Conservation (phyloP, 92 coral and sea anemone species). For the Palythoa caribaeorum region DNA sequence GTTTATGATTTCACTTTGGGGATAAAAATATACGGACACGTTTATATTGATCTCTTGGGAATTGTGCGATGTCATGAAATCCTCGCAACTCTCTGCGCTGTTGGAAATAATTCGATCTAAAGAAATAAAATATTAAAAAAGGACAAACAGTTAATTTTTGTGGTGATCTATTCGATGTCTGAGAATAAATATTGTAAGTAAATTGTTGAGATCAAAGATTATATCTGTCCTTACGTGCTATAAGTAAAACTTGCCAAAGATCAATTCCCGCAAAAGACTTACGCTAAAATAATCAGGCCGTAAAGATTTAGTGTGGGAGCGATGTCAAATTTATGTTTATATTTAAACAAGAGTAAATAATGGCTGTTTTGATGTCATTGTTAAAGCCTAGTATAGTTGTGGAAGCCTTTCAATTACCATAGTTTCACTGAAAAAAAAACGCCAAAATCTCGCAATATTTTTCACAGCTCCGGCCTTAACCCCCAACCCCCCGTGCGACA, state of each 20-base stretch:
- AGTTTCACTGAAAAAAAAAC: conserved; percentile 20
- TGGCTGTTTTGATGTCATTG: conserved; percentile 27
- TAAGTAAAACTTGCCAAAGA: conserved; percentile 21
- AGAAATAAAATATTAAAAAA: conserved; percentile 50
- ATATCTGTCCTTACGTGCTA: conserved; percentile 23
- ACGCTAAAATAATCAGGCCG: conserved; percentile 15
- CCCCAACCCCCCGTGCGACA: conserved; percentile 37
- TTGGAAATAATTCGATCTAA: conserved; percentile 44
- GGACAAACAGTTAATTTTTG: conserved; percentile 51
- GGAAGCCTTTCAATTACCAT: conserved; percentile 38
- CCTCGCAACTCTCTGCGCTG: conserved; percentile 17
- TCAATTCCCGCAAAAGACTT: conserved; percentile 21
- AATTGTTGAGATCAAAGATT: conserved; percentile 47
- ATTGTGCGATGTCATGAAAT: conserved; percentile 37
- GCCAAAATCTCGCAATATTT: conserved; percentile 37
- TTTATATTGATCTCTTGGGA: conserved; percentile 44
- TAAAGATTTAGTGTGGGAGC: conserved; percentile 13
- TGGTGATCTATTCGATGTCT: conserved; percentile 45
- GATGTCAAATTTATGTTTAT: conserved; percentile 37
- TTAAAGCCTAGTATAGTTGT: conserved; percentile 38
- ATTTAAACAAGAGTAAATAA: conserved; percentile 33
- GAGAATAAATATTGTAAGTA: conserved; percentile 35
- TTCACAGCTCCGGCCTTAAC: not conserved
- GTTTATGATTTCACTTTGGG: conserved; percentile 50
- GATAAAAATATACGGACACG: conserved; percentile 46